These are phyloP conservation scores for Smittia aterrima DNA, from an alignment of 2,888 invertebrate genomes.

Conservation along the genomic window DNA sequence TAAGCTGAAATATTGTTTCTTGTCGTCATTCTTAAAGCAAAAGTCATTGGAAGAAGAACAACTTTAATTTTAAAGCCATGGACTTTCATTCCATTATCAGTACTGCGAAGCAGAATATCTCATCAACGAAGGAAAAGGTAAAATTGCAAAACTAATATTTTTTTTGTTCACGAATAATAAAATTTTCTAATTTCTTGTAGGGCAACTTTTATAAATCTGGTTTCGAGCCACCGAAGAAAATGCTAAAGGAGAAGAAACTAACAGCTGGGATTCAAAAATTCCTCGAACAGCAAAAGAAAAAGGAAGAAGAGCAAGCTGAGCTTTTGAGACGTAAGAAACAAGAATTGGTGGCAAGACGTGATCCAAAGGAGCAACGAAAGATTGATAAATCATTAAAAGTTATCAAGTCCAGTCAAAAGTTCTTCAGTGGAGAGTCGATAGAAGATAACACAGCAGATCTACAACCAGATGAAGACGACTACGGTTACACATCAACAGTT, in stretches of 20 bases:
- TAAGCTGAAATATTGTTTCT: no score
- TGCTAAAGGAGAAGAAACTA: constrained; percentile 64
- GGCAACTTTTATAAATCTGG: constrained; percentile 71
- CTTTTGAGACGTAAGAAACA: constrained; percentile 72
- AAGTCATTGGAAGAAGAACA: neutral
- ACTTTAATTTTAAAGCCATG: neutral
- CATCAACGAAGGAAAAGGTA: neutral
- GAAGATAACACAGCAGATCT: constrained; percentile 72
- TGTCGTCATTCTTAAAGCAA: neutral
- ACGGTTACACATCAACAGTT: constrained; percentile 83
- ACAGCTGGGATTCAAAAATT: constrained; percentile 82
- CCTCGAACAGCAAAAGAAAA: constrained; percentile 76
- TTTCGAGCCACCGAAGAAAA: constrained; percentile 79
- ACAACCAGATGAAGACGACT: constrained; percentile 87
- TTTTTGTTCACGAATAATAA: neutral
- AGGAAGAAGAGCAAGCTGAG: constrained; percentile 67
- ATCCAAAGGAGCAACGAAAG: constrained; percentile 70
- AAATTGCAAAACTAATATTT: neutral
- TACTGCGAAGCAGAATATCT: constrained; percentile 27
- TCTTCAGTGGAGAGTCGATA: constrained; percentile 80
- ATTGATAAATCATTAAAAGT: constrained; percentile 79
- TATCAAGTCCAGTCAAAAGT: constrained; percentile 85
- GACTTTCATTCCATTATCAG: constrained; percentile 26
- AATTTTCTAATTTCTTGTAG: constrained; percentile 46
- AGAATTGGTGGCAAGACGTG: constrained; percentile 63